These are phyloP conservation scores for Pleuronectes platessa DNA, from an alignment of 2,113 vertebrate genomes.

Conservation along the genomic window DNA sequence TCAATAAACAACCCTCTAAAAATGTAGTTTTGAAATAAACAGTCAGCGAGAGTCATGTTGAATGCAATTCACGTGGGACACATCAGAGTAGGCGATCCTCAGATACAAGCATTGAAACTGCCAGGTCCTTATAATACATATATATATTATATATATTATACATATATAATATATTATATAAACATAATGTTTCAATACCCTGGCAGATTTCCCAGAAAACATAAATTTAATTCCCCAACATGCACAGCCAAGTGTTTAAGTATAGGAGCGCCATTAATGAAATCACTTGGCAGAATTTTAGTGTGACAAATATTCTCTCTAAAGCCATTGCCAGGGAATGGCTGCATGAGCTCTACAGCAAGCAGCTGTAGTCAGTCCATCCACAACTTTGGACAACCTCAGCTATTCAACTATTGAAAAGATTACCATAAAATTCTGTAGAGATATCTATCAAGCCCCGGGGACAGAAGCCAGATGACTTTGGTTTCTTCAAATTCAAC, in stretches of 20 bases:
- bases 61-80: constrained; percentile 25
- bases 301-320: constrained; percentile 1
- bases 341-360: not conserved
- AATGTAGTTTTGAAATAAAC: constrained; percentile 28
- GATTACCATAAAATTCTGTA: no score
- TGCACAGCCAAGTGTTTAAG: not conserved
- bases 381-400: not conserved
- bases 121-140: not conserved
- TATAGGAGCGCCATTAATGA: constrained; percentile 19
- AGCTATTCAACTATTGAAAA: not conserved
- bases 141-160: not conserved
- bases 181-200: not conserved
- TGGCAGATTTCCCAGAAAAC: not conserved
- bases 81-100: not conserved
- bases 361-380: not conserved
- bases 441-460: no score
- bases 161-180: not conserved
- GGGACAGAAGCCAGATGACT: not conserved
- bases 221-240: not conserved
- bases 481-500: not conserved
- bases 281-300: constrained; percentile 12
- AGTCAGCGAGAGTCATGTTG: constrained; percentile 1
- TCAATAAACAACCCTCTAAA: constrained; percentile 48
- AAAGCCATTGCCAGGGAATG: not conserved
- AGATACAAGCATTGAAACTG: not conserved